Base-by-base conservation (phyloP, 2,888 invertebrate genomes). In the Oscheius sp. region DNA sequence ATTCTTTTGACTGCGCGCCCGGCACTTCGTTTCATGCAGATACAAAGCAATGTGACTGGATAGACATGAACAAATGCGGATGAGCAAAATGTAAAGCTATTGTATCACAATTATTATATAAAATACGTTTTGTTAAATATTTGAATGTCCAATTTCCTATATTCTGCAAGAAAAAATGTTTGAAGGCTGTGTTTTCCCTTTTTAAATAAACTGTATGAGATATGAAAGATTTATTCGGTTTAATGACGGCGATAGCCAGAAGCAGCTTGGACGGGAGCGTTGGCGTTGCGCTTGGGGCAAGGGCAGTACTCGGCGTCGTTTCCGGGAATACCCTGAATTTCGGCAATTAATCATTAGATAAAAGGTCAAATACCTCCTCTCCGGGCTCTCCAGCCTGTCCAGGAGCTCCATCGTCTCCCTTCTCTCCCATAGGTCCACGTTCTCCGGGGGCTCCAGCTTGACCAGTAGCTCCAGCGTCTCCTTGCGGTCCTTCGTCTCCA, bases 281-380 rank as follows among this genome's bases (percentile, higher is more conserved):
- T 69, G 45, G 75, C 56, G 55, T 78, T 78, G 59, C 82, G 71
- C 61, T 76, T 75, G 23, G 83, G 83, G 73, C 83, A 83, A 59
- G 81, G 81, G 55, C 84, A 84, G 70, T 84, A 84, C 63, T 81
- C 81, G 45, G 83, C 84, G 61, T 84, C 84, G 58, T 76, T 77
- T 75, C 84, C 84, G 55, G 84, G 84, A 55, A 82, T 80, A 35
- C 82, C 84, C 61, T 58, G 35, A 27, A 58, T 16, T 7, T 6
- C 9, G 9, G 35, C 35, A 3, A 35, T 35, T 35, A 35, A 35
- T 35, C 9, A 35, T 35, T 35, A n/a, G 21, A 21, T 18, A 12
- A 18, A 53, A 21, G 21, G 53, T 21, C 53, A 18, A 18, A 7
- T 29, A 58, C 58, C 63, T 79, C 79, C 74, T 81, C 79, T 79